Percentiles rank a stretch among this genome's conserved stretches.
These are phyloP conservation scores for Teinopalpus imperialis DNA, from an alignment of 2,888 invertebrate genomes.

Conservation along the genomic window DNA sequence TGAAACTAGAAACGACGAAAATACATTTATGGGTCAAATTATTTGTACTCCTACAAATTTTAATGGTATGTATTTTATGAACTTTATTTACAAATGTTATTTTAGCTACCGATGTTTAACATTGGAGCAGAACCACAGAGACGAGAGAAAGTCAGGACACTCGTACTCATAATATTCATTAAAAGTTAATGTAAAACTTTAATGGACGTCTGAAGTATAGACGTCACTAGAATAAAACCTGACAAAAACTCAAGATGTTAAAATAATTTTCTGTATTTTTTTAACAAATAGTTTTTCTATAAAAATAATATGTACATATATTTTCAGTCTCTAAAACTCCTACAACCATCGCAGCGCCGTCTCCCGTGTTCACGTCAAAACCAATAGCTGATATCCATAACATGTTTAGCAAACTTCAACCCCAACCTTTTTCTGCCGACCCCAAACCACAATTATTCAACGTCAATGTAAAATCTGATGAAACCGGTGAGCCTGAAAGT, in stretches of 20 bases:
- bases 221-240: no score
- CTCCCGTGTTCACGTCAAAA: slow-evolving; percentile 52
- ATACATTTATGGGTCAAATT: slow-evolving; percentile 67
- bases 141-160: no score
- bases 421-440: slow-evolving; percentile 40
- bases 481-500: slow-evolving; percentile 61
- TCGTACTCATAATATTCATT: no score
- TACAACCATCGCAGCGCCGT: slow-evolving; percentile 36
- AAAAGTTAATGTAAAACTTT: no score
- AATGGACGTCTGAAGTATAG: no score
- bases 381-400: slow-evolving; percentile 53
- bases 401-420: slow-evolving; percentile 50
- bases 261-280: no score
- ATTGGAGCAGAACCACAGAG: no score
- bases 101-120: no score
- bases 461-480: slow-evolving; percentile 47
- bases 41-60: slow-evolving; percentile 66
- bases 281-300: no score
- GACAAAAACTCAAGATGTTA: no score
- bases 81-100: no score
- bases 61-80: slow-evolving; percentile 51
- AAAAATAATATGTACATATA: no score
- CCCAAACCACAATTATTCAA: slow-evolving; percentile 30
- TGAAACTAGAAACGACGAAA: slow-evolving; percentile 45
- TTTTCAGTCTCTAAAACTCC: slow-evolving; percentile 40